Conservation (phyloP, 2,113 vertebrate genomes). For the Pithys albifrons region DNA sequence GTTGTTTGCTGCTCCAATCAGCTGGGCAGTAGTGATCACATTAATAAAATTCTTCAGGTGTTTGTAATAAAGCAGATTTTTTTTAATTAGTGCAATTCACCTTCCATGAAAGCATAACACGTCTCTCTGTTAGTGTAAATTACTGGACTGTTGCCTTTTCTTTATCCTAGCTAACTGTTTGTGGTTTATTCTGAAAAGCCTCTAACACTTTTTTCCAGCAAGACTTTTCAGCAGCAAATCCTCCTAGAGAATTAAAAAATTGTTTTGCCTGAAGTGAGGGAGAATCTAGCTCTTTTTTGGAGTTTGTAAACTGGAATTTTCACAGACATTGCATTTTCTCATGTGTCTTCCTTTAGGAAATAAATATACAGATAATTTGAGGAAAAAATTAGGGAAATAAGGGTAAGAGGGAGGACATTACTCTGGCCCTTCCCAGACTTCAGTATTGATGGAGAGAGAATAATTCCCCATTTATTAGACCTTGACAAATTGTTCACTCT, state of each 20-base stretch:
- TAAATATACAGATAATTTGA: not conserved
- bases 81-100: rapidly evolving
- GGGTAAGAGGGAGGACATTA: not conserved
- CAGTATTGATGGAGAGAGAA: not conserved
- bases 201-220: not conserved
- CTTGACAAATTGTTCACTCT: not conserved
- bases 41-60: not conserved
- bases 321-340: not conserved
- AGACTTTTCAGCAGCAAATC: not conserved
- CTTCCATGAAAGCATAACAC: not conserved
- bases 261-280: not conserved
- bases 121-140: too few species aligned
- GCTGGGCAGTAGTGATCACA: too few species aligned
- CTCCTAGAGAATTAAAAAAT: not conserved
- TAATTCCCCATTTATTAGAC: not conserved
- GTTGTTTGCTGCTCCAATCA: not conserved
- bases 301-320: not conserved
- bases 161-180: not conserved
- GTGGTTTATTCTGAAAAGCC: not conserved
- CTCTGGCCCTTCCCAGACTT: not conserved
- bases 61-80: rapidly evolving
- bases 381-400: not conserved
- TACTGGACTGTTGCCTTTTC: not conserved
- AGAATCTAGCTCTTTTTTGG: not conserved
- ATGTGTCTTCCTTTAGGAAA: not conserved